Evolutionary conservation across 2,797 vertebrate species (phyloP).

Genomic region (Syngnathus rostellatus): DNA sequence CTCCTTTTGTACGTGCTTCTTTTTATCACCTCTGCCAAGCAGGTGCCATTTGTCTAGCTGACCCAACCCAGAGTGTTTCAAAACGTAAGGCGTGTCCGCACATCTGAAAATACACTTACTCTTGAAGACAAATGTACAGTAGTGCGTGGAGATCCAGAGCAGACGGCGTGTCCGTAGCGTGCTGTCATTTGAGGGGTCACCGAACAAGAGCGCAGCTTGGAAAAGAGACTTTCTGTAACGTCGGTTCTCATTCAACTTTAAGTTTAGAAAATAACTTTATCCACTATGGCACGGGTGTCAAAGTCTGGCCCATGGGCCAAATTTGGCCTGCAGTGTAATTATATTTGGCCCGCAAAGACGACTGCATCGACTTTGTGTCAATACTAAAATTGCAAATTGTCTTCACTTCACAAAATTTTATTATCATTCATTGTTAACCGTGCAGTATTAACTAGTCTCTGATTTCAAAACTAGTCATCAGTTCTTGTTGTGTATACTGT

Average conservation of each 20-base stretch:
- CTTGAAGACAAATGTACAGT: background rate
- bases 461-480: too few relatives aligned
- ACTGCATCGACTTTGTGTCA: too few relatives aligned
- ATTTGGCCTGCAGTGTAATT: too few relatives aligned
- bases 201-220: background rate
- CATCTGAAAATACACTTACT: background rate
- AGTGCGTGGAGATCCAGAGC: background rate
- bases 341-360: too few relatives aligned
- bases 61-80: background rate
- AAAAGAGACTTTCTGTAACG: background rate
- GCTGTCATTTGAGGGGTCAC: background rate
- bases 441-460: too few relatives aligned
- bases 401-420: too few relatives aligned
- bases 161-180: background rate
- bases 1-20: background rate
- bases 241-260: background rate
- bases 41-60: slow-evolving; percentile 4
- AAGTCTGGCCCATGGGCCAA: too few relatives aligned
- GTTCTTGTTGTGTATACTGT: too few relatives aligned
- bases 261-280: too few relatives aligned
- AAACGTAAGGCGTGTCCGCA: background rate
- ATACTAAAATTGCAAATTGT: too few relatives aligned
- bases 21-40: background rate
- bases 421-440: too few relatives aligned
- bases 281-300: too few relatives aligned